These are phyloP conservation scores for Orius insidiosus DNA, from an alignment of 1,140 invertebrate genomes.

Conservation along the genomic window DNA sequence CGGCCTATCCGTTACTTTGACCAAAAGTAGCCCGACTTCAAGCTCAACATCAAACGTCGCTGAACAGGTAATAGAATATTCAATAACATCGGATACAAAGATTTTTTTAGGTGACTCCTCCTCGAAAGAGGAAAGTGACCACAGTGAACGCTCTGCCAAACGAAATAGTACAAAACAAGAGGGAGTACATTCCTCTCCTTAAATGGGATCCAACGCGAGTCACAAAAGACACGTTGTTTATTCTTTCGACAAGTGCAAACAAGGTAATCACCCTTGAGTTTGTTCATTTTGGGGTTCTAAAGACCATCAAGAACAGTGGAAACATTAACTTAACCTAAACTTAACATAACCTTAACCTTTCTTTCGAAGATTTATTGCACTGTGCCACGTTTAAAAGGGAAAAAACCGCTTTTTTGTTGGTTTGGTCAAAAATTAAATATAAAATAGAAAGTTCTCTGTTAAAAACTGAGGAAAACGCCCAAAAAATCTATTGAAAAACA, in stretches of 20 bases:
- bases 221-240: constrained; percentile 48
- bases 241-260: constrained; percentile 34
- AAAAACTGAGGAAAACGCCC: too few relatives aligned
- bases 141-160: not conserved
- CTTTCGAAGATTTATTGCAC: too few relatives aligned
- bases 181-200: constrained; percentile 2
- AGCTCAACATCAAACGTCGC: not conserved
- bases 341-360: too few relatives aligned
- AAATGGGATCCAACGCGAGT: constrained; percentile 61
- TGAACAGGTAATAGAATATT: constrained; percentile 8
- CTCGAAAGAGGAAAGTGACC: constrained; percentile 3
- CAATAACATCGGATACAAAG: not conserved
- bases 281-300: not conserved
- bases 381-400: too few relatives aligned
- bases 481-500: too few relatives aligned
- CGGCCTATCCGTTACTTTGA: constrained; percentile 31
- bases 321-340: too few relatives aligned
- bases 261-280: constrained; percentile 19
- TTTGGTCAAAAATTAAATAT: too few relatives aligned
- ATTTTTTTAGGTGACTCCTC: not conserved
- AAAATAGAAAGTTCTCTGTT: too few relatives aligned
- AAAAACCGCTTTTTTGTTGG: too few relatives aligned
- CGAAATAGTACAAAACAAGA: not conserved
- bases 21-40: constrained; percentile 20
- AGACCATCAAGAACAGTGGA: too few relatives aligned